These are phyloP conservation scores for Orchesella flavescens DNA, from an alignment of 2,888 invertebrate genomes.

Conservation along the genomic window DNA sequence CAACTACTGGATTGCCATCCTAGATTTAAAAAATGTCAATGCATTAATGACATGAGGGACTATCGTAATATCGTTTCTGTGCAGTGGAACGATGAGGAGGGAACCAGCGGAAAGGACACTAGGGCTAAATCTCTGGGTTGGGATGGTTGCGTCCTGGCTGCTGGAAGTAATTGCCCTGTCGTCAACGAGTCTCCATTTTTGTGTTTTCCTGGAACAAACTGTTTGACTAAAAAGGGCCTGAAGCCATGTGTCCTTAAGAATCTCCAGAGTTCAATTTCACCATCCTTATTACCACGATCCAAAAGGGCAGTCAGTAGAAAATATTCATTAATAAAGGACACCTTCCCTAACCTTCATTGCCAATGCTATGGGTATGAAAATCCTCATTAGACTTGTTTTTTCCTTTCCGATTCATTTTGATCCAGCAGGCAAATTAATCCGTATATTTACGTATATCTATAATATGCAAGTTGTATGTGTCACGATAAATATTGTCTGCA, in stretches of 20 bases:
- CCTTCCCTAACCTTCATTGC: constrained; percentile 26
- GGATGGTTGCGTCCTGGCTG: constrained; percentile 6
- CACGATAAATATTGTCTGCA: neutral
- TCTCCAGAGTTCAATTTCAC: neutral
- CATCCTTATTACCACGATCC: no score
- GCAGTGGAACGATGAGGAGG: constrained; percentile 17
- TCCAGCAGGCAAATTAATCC: no score
- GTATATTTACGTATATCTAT: neutral
- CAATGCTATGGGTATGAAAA: constrained; percentile 20
- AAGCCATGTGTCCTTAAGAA: constrained; percentile 1
- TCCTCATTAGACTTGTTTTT: neutral
- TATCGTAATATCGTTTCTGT: constrained; percentile 22
- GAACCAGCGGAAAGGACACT: neutral
- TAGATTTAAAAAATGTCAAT: constrained; percentile 20
- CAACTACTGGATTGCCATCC: constrained; percentile 26
- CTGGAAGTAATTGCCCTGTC: constrained; percentile 32
- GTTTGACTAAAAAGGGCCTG: constrained; percentile 17
- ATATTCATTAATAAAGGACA: constrained; percentile 22
- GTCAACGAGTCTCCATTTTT: constrained; percentile 3
- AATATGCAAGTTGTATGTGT: neutral
- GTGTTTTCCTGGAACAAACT: constrained; percentile 7
- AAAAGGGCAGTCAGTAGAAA: neutral
- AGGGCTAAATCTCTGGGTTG: neutral
- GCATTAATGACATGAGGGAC: constrained; percentile 19
- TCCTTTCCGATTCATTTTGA: no score